Evolutionary conservation across 2,113 vertebrate genomes (phyloP).

Genomic region (Archocentrus centrarchus): DNA sequence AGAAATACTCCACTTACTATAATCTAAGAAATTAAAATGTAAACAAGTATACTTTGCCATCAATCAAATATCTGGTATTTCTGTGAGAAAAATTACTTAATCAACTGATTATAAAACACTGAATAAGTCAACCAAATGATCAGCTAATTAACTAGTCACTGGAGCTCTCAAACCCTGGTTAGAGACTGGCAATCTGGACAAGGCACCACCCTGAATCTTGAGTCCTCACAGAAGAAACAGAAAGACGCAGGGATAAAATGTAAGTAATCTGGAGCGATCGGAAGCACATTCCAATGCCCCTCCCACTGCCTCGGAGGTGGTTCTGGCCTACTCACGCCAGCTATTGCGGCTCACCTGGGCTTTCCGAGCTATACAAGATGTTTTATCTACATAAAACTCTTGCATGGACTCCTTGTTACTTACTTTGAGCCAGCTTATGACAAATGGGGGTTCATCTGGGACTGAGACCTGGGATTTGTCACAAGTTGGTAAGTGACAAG

Average conservation of each 20-base stretch:
- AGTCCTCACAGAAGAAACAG: not conserved
- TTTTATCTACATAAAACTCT: not conserved
- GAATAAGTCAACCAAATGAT: not conserved
- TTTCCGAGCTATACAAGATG: not conserved
- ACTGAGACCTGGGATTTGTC: not conserved
- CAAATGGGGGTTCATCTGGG: not conserved
- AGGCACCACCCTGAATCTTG: not conserved
- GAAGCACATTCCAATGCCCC: not conserved
- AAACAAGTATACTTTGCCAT: not conserved
- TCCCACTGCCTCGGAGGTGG: not conserved
- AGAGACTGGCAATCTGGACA: too few relatives aligned
- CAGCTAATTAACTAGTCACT: constrained; percentile 7
- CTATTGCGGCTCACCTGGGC: not conserved
- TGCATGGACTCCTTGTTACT: not conserved
- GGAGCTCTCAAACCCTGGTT: not conserved
- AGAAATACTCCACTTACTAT: not conserved
- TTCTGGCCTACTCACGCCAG: not conserved
- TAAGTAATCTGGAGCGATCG: not conserved
- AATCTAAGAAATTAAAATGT: not conserved
- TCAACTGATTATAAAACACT: not conserved
- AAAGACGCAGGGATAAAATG: constrained; percentile 1
- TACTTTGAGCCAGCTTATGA: not conserved
- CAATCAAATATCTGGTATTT: not conserved
- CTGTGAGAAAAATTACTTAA: not conserved
- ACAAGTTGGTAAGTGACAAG: not conserved